Evolutionary conservation across 1,140 invertebrate genomes (phyloP).

Genomic region (Solenopsis fugax): DNA sequence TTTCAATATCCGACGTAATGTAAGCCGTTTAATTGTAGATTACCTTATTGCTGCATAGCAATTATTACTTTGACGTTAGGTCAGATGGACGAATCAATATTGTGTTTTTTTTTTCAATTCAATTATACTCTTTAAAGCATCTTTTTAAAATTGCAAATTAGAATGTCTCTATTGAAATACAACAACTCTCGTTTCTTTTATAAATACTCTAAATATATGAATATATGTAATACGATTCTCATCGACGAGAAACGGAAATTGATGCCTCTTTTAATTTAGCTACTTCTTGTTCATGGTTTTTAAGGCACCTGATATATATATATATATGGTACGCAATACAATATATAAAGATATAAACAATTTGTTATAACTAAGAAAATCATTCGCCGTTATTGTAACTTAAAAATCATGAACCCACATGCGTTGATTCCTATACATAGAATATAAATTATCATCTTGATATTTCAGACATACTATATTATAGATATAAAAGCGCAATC

Average conservation of each 20-base stretch:
- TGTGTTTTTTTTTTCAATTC: conserved; percentile 77
- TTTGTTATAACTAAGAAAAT: conserved; percentile 49
- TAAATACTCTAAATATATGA: conserved; percentile 55
- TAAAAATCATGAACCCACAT: conserved; percentile 74
- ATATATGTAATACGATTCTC: conserved; percentile 59
- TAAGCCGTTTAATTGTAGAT: conserved; percentile 77
- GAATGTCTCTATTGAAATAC: conserved; percentile 54
- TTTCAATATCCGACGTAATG: conserved; percentile 74
- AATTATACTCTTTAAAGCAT: conserved; percentile 54
- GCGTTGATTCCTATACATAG: conserved; percentile 20
- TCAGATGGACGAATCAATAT: conserved; percentile 81
- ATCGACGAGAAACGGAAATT: conserved; percentile 68
- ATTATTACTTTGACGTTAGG: conserved; percentile 76
- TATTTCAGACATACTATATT: conserved; percentile 38
- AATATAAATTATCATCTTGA: conserved; percentile 32
- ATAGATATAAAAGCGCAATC: neutral
- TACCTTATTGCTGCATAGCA: conserved; percentile 78
- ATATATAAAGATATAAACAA: conserved; percentile 54
- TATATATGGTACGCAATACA: conserved; percentile 63
- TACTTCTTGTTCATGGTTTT: conserved; percentile 77
- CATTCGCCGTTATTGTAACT: conserved; percentile 63
- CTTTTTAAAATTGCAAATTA: conserved; percentile 53
- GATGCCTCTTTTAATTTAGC: conserved; percentile 69
- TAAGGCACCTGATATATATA: conserved; percentile 75
- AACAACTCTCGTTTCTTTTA: conserved; percentile 27